These are phyloP conservation scores for Epistrophella euchroma DNA, from an alignment of 2,888 invertebrate genomes.

Conservation along the genomic window DNA sequence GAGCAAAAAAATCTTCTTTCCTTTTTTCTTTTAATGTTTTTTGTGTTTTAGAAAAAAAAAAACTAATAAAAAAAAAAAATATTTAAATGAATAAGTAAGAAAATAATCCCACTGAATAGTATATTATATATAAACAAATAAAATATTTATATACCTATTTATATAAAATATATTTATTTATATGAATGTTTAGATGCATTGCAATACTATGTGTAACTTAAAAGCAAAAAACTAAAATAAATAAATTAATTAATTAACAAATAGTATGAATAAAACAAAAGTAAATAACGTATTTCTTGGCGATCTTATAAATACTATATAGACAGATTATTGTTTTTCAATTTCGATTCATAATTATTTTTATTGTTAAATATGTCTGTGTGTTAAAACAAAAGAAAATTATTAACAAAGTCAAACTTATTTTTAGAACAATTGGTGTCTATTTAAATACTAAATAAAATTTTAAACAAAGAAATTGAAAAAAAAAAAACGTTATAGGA, in stretches of 20 bases:
- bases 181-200: slow-evolving; percentile 74
- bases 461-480: slow-evolving; percentile 39
- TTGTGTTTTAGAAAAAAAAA: slow-evolving; percentile 38
- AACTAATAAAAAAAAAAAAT: slow-evolving; percentile 29
- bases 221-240: slow-evolving; percentile 54
- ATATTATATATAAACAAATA: slow-evolving; percentile 64
- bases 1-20: slow-evolving; percentile 57
- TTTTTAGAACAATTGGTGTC: slow-evolving; percentile 76
- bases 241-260: slow-evolving; percentile 41
- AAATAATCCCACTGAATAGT: slow-evolving; percentile 76
- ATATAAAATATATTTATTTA: slow-evolving; percentile 70
- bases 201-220: slow-evolving; percentile 70
- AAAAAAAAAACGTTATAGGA: slow-evolving; percentile 1
- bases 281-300: slow-evolving; percentile 40
- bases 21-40: slow-evolving; percentile 1
- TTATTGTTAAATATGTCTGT: slow-evolving; percentile 50
- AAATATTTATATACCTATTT: slow-evolving; percentile 75
- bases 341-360: slow-evolving; percentile 55
- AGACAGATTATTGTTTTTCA: slow-evolving; percentile 39
- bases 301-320: slow-evolving; percentile 34
- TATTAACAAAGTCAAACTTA: slow-evolving; percentile 60
- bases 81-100: slow-evolving; percentile 51
- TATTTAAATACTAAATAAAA: slow-evolving; percentile 67
- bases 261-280: slow-evolving; percentile 18
- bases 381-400: slow-evolving; percentile 38